Evolutionary conservation across 2,888 invertebrate species (phyloP), one percentile per base, ranked within the genome.

Genomic region (Drosophila aldrichi): DNA sequence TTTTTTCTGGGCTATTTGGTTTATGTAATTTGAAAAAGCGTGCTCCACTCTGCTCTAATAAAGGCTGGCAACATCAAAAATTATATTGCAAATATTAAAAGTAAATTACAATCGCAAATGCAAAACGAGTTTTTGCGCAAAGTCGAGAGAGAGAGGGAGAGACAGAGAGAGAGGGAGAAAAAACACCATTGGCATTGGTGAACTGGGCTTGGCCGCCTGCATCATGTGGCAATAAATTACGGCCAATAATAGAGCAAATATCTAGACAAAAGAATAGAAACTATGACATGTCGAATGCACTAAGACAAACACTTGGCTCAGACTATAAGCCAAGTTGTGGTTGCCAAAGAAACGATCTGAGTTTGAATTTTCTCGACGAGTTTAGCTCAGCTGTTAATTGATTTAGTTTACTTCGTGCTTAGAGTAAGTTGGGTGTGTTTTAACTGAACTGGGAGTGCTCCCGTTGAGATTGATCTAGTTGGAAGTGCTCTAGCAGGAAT

Each of bases 1-100:
- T 41, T 18, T 18, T 41, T 41, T 18, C 4, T 41, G 51, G 32
- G 46, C 38, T 34, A 32, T 74, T 46, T 20, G 58, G 49, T 77
- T 83, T 84, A 88, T 88, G 75, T 88, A 88, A 88, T 88, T 80
- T 46, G 61, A 77, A 64, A 84, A 49, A 84, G 86, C 82, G 86
- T 88, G 83, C 83, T 81, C 70, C 51, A 71, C 63, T 59, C 56
- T 68, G 69, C 78, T 80, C 79, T 70, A 84, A 77, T 88, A 88
- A 88, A 81, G 74, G 67, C 67, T 44, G 48, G 51, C 69, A 67
- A 74, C 43, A 64, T 49, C 57, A 69, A 81, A 81, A 75, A 68
- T 54, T 71, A 70, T 82, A 85, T 77, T 77, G 75, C 83, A 85
- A 84, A 82, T 88, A 88, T 82, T 88, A 86, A 76, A 82, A 80